Base-by-base conservation (phyloP, 2,888 invertebrate species). In the Cerastoderma edule region DNA sequence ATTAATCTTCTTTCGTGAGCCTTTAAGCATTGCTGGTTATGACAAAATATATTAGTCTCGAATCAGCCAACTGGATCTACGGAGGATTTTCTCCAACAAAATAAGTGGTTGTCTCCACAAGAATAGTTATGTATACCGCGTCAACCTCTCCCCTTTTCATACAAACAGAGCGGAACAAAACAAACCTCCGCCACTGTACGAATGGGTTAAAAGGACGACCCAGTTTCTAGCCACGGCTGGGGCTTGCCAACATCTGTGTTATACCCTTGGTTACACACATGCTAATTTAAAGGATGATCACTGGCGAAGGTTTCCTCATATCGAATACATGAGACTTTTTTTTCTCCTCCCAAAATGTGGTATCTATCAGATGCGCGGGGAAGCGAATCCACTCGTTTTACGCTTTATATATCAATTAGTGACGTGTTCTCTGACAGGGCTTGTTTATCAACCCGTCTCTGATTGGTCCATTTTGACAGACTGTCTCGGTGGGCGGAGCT, bases 361-460 rank as follows among this genome's bases (percentile, higher is more conserved):
- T 72, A 72, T 78, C 72, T 67, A 60, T 48, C 78, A 74, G 33
- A 53, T 68, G 68, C 60, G 50, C 74, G 72, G 27, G 60, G 68
- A 68, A 71, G 74, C 78, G 75, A 75, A 65, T 64, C 71, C 68
- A 66, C 71, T 72, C 56, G 74, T 78, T 72, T 74, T 75, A 64
- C 74, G 74, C 65, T 72, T 74, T 76, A 72, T 76, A 76, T 76
- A 76, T 76, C 75, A 76, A 76, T 76, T 76, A 76, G 71, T 76
- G 75, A 76, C 72, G 60, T 64, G 57, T 30, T 69, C 56, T 67
- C 71, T 72, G 74, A 75, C 72, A 75, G 65, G 53, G 64, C 69
- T 69, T 73, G 50, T 77, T 72, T 73, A 73, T 73, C 35, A 56
- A 66, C 24, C 46, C 2, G n/a, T 4, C 46, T 27, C 33, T 67